These are phyloP conservation scores for Chelonus insularis DNA, from an alignment of 1,140 invertebrate species.

Conservation along the genomic window DNA sequence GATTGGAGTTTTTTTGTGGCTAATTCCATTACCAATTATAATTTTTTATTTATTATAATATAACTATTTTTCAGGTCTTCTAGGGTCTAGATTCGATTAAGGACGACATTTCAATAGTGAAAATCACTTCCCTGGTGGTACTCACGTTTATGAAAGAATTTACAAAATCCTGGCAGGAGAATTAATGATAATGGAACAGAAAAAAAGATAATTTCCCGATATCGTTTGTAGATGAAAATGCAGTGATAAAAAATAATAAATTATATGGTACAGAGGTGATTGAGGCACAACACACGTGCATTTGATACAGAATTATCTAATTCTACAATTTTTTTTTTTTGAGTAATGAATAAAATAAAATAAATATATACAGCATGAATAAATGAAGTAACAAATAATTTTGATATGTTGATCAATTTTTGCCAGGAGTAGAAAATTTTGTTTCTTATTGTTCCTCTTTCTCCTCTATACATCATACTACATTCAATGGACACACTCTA, in stretches of 20 bases:
- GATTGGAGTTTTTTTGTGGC: slow-evolving; percentile 1
- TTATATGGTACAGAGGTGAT: slow-evolving; percentile 9
- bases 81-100: slow-evolving; percentile 22
- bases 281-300: slow-evolving; percentile 5
- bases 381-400: too few species aligned
- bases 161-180: slow-evolving; percentile 46
- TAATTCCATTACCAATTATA: too few species aligned
- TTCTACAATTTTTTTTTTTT: too few species aligned
- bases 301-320: background rate
- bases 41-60: too few species aligned
- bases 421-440: too few species aligned
- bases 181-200: slow-evolving; percentile 47
- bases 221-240: slow-evolving; percentile 18
- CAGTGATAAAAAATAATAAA: slow-evolving; percentile 2
- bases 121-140: slow-evolving; percentile 34
- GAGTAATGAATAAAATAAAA: too few species aligned
- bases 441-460: too few species aligned
- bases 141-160: slow-evolving; percentile 48
- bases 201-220: slow-evolving; percentile 34
- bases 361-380: too few species aligned
- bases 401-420: too few species aligned
- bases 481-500: too few species aligned
- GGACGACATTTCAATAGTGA: slow-evolving; percentile 27
- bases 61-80: slow-evolving; percentile 27
- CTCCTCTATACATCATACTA: too few species aligned